phyloP scores from a whole-genome alignment of 2,797 vertebrate species.

The Ceyx erithaca region DNA sequence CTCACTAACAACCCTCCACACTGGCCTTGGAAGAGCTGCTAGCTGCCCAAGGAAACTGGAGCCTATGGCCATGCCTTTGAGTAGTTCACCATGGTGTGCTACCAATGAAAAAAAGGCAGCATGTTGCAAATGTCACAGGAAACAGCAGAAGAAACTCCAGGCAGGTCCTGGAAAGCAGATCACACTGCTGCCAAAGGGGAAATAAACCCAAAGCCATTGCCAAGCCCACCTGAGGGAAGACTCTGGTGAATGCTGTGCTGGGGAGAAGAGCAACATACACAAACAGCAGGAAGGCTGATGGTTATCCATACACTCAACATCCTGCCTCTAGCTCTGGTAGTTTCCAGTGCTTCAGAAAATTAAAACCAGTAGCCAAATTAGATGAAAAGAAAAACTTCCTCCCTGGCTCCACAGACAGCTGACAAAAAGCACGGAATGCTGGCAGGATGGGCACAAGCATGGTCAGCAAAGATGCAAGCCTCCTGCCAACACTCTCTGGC shows the following conservation, averaged over 20 bases:
- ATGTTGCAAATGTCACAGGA: background rate
- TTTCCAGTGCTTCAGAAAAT: background rate
- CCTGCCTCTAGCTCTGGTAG: background rate
- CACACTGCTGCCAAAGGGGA: background rate
- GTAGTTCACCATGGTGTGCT: background rate
- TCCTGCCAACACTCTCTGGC: background rate
- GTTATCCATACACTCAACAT: background rate
- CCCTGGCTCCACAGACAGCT: background rate
- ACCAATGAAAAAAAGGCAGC: background rate
- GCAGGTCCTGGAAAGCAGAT: background rate
- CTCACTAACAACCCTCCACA: background rate
- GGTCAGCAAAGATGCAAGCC: background rate
- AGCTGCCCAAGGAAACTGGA: background rate
- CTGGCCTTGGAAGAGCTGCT: background rate
- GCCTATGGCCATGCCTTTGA: background rate
- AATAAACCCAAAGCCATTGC: background rate
- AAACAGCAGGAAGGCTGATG: background rate
- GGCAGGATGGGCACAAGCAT: background rate
- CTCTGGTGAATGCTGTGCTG: rapidly evolving
- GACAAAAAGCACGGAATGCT: background rate
- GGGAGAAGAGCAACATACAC: background rate
- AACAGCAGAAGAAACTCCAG: background rate
- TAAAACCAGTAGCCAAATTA: background rate
- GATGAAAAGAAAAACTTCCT: background rate
- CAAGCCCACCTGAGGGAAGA: background rate